Percentiles rank a stretch among this genome's conserved stretches.
phyloP scores from a whole-genome alignment of 1,140 invertebrate genomes.

The Penaeus vannamei region DNA sequence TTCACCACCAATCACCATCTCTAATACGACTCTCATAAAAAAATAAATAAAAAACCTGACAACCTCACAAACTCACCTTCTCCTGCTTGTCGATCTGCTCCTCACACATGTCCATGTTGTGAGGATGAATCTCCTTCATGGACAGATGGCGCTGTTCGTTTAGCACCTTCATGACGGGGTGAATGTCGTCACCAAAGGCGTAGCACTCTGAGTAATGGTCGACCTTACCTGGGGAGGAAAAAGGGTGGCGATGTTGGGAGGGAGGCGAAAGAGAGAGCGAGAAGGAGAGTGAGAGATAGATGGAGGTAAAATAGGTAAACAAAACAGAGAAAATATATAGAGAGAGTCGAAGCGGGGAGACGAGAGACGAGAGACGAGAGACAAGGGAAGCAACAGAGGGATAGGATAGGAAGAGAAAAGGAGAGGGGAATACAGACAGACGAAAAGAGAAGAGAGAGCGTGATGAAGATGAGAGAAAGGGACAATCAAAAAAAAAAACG shows the following conservation, averaged over 20 bases:
- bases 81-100: constrained; percentile 69
- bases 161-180: constrained; percentile 68
- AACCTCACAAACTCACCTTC: constrained; percentile 56
- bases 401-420: too few relatives aligned
- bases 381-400: too few relatives aligned
- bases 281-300: constrained; percentile 19
- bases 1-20: too few relatives aligned
- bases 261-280: not conserved
- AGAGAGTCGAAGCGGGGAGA: too few relatives aligned
- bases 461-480: too few relatives aligned
- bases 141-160: constrained; percentile 68
- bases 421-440: too few relatives aligned
- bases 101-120: constrained; percentile 69
- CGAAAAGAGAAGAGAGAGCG: too few relatives aligned
- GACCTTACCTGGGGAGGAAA: constrained; percentile 65
- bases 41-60: too few relatives aligned
- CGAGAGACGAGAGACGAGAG: too few relatives aligned
- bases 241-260: not conserved
- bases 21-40: too few relatives aligned
- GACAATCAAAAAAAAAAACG: too few relatives aligned
- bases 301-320: not conserved
- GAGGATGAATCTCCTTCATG: constrained; percentile 68
- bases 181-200: constrained; percentile 69
- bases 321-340: too few relatives aligned
- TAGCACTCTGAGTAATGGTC: constrained; percentile 69